Percentiles rank a stretch among this genome's conserved stretches.
Conservation (phyloP, 2,888 invertebrate genomes). For the Drosophila kambysellisi region DNA sequence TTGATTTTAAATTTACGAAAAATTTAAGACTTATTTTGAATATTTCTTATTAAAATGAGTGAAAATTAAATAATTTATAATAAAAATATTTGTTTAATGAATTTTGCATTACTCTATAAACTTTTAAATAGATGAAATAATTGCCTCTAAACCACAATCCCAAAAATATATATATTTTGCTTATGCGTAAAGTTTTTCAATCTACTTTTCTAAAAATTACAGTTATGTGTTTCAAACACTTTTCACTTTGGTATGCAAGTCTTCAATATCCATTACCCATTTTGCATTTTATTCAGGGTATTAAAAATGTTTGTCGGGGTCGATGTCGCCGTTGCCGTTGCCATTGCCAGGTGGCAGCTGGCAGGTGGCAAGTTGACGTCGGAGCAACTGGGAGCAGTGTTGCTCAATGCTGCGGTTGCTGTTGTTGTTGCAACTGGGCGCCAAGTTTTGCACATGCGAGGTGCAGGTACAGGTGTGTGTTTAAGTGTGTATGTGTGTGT, state of each 20-base stretch:
- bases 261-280: neutral
- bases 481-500: conserved; percentile 22
- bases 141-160: neutral
- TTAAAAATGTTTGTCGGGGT: conserved; percentile 50
- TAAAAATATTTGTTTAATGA: too few species aligned
- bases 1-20: neutral
- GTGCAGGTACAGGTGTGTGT: too few species aligned
- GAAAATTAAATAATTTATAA: neutral
- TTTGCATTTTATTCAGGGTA: conserved; percentile 12
- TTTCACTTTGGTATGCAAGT: neutral
- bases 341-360: conserved; percentile 32
- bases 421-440: conserved; percentile 41
- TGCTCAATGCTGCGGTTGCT: conserved; percentile 3
- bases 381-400: conserved; percentile 41
- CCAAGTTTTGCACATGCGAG: conserved; percentile 59
- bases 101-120: too few species aligned
- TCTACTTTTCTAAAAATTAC: neutral
- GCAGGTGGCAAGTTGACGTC: conserved; percentile 46
- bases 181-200: too few species aligned
- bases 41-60: neutral
- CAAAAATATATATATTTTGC: neutral
- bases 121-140: neutral
- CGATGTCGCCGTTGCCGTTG: conserved; percentile 33
- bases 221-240: neutral
- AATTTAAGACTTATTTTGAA: neutral